Evolutionary conservation across 2,797 vertebrate genomes (phyloP).

Genomic region (Sparidentex hasta): DNA sequence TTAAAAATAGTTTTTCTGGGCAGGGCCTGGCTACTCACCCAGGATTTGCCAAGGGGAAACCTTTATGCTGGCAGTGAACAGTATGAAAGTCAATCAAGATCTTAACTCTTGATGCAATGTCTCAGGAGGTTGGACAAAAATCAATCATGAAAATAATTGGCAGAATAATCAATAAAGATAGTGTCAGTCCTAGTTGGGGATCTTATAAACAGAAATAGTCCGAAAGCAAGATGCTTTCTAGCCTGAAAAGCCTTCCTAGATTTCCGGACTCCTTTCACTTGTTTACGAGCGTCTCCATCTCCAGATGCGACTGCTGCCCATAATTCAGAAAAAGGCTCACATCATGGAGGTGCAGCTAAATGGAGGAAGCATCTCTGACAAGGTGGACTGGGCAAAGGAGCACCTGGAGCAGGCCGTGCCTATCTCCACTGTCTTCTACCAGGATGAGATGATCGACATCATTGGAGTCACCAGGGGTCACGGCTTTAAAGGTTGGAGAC

Average conservation of each 20-base stretch:
- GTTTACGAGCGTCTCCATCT: constrained; percentile 2
- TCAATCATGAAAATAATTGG: no score
- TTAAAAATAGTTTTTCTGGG: constrained; percentile 81
- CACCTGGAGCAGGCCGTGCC: constrained; percentile 92
- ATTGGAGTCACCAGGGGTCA: constrained; percentile 94
- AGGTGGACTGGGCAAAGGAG: constrained; percentile 94
- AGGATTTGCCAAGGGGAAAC: constrained; percentile 26
- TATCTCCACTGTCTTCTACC: constrained; percentile 88
- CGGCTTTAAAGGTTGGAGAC: constrained; percentile 91
- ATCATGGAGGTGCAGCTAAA: constrained; percentile 97
- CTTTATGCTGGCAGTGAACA: constrained; percentile 42
- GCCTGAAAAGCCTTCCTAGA: neutral
- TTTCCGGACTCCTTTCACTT: neutral
- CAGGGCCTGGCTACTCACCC: constrained; percentile 45
- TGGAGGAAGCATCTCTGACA: constrained; percentile 90
- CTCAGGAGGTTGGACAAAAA: no score
- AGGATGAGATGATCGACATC: constrained; percentile 94
- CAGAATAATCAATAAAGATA: no score
- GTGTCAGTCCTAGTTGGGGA: no score
- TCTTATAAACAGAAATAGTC: neutral
- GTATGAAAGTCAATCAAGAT: constrained; percentile 17
- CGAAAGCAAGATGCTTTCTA: neutral
- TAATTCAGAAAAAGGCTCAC: constrained; percentile 95
- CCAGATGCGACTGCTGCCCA: constrained; percentile 92
- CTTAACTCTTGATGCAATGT: neutral